Percentiles rank a stretch among this genome's conserved stretches.
Conservation (phyloP, 2,888 invertebrate genomes). For the Eutolmus rufibarbis region DNA sequence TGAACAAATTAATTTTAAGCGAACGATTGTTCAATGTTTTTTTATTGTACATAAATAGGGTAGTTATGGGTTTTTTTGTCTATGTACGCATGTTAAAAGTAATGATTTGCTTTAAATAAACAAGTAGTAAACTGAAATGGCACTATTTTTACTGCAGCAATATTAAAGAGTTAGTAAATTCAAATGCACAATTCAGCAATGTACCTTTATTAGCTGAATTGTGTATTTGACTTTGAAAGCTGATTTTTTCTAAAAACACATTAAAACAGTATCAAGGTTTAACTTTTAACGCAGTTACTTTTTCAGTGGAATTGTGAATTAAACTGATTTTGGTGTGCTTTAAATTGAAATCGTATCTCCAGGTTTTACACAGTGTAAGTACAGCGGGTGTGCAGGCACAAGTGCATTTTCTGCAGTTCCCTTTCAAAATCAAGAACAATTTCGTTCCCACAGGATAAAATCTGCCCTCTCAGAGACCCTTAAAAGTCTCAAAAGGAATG, state of each 20-base stretch:
- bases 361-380: not conserved
- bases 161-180: too few species aligned
- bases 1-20: slow-evolving; percentile 46
- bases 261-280: too few species aligned
- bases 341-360: too few species aligned
- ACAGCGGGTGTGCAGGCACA: not conserved
- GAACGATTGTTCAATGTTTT: not conserved
- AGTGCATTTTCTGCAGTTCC: not conserved
- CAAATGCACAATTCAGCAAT: not conserved
- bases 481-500: not conserved
- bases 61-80: not conserved
- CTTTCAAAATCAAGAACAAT: not conserved
- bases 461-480: not conserved
- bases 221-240: not conserved
- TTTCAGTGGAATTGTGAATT: not conserved
- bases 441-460: not conserved
- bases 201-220: not conserved
- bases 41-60: not conserved
- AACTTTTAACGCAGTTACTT: not conserved
- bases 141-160: too few species aligned
- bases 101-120: too few species aligned
- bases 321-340: not conserved
- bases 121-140: too few species aligned
- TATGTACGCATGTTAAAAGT: too few species aligned
- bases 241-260: not conserved